Percentiles rank a stretch among this genome's conserved stretches.
phyloP scores from a whole-genome alignment of 2,888 invertebrate species.

The Neoscelio sp. region DNA sequence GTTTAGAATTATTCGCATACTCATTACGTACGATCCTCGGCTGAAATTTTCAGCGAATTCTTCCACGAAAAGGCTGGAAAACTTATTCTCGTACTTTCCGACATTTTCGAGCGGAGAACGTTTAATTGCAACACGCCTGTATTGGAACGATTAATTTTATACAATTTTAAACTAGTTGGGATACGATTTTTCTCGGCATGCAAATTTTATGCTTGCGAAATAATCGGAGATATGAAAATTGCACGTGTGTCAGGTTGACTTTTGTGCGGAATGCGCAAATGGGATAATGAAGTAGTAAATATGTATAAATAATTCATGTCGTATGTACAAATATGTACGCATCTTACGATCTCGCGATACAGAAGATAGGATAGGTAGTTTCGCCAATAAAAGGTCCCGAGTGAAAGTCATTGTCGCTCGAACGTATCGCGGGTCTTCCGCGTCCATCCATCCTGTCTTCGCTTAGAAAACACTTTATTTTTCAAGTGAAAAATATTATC shows the following conservation, averaged over 20 bases:
- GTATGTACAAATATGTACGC: slow-evolving; percentile 36
- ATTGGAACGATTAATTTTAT: too few species aligned
- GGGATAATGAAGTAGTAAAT: slow-evolving; percentile 63
- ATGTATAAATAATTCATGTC: slow-evolving; percentile 66
- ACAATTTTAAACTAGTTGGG: not conserved
- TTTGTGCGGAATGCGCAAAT: slow-evolving; percentile 25
- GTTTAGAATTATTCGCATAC: slow-evolving; percentile 52
- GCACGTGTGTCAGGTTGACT: slow-evolving; percentile 29
- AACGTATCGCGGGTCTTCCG: slow-evolving; percentile 58
- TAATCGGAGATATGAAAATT: not conserved
- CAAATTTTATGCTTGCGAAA: not conserved
- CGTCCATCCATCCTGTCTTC: slow-evolving; percentile 58
- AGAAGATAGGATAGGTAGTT: slow-evolving; percentile 50
- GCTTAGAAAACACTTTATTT: slow-evolving; percentile 56
- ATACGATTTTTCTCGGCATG: not conserved
- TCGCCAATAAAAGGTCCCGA: slow-evolving; percentile 65
- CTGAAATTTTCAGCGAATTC: slow-evolving; percentile 20
- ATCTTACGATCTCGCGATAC: slow-evolving; percentile 53
- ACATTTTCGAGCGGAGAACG: too few species aligned
- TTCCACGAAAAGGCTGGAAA: not conserved
- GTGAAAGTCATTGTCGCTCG: slow-evolving; percentile 69
- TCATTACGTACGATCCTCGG: slow-evolving; percentile 43
- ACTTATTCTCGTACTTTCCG: too few species aligned
- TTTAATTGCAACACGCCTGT: too few species aligned
- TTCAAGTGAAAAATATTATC: slow-evolving; percentile 23